Evolutionary conservation across 1,140 invertebrate species (phyloP), one percentile per base, ranked within the genome.

Genomic region (Drosophila erecta): DNA sequence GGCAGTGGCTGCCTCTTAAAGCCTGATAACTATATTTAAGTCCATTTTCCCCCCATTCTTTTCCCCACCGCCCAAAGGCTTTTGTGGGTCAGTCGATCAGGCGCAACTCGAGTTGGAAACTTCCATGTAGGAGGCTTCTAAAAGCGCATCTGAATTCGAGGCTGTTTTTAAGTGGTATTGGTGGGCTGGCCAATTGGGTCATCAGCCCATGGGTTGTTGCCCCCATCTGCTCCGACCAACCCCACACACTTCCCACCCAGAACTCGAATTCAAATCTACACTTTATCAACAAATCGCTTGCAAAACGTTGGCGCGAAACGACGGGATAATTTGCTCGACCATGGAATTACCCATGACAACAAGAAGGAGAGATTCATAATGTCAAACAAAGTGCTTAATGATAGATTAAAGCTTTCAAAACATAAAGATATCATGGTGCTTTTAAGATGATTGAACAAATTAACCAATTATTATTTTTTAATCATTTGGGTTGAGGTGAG

Each of bases 11-110:
- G 76, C 84, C 83, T 89, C 83, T 87, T 87, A 87, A 84, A 79
- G 62, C 41, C 67, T 87, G 84, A 87, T 87, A 87, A 79, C 83
- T 87, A 89, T 87, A 87, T 87, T 87, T 87, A 87, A 89, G 83
- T 89, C 79, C 59, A 73, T 70, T 64, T 65, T 20, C 59, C 50
- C 41, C 70, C 10, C n/a, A n/a, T n/a, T 37, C 41, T 7, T 4
- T 4, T 2, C n/a, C n/a, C n/a, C 41, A 11, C 15, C 15, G 17
- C n/a, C 40, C 33, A 37, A 75, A 76, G 81, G 76, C 73, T 76
- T 62, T 81, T 85, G 71, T 75, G 72, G 72, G 72, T 75, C 72
- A 75, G 72, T 75, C 72, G 72, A 75, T 55, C 72, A 75, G 38
- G 64, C 69, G 64, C 71, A 47, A 40, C 44, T 50, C 44, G 62